Conservation (phyloP, 1,140 invertebrate genomes). For the Zelostemma sp. region DNA sequence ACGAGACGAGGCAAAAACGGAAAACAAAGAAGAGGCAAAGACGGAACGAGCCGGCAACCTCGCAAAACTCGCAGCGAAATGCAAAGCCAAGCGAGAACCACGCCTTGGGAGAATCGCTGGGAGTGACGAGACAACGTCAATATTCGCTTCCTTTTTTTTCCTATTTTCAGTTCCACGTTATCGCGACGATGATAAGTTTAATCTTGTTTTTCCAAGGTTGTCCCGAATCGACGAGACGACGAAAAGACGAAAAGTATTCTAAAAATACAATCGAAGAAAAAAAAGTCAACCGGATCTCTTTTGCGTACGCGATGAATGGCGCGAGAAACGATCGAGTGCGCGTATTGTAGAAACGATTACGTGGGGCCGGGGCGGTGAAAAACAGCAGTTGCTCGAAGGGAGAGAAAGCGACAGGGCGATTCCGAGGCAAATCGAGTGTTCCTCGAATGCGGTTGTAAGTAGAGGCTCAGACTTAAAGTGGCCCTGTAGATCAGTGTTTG, state of each 20-base stretch:
- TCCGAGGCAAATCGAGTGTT: constrained; percentile 32
- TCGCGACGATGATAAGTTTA: too few relatives aligned
- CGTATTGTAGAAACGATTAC: neutral
- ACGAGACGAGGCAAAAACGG: constrained; percentile 30
- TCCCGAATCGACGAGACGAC: too few relatives aligned
- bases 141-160: neutral
- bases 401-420: constrained; percentile 22
- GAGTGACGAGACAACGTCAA: constrained; percentile 26
- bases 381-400: neutral
- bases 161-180: too few relatives aligned
- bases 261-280: too few relatives aligned
- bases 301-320: too few relatives aligned
- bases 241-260: too few relatives aligned
- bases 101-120: constrained; percentile 45
- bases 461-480: constrained; percentile 56
- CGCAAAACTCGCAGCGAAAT: constrained; percentile 55
- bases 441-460: constrained; percentile 41
- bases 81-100: constrained; percentile 54
- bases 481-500: constrained; percentile 64
- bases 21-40: constrained; percentile 28
- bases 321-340: neutral
- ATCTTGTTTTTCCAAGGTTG: too few relatives aligned
- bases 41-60: constrained; percentile 54
- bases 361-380: neutral
- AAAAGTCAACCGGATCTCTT: too few relatives aligned